These are phyloP conservation scores for Quadroppia sp. DNA, from an alignment of 2,888 invertebrate genomes.

Conservation along the genomic window DNA sequence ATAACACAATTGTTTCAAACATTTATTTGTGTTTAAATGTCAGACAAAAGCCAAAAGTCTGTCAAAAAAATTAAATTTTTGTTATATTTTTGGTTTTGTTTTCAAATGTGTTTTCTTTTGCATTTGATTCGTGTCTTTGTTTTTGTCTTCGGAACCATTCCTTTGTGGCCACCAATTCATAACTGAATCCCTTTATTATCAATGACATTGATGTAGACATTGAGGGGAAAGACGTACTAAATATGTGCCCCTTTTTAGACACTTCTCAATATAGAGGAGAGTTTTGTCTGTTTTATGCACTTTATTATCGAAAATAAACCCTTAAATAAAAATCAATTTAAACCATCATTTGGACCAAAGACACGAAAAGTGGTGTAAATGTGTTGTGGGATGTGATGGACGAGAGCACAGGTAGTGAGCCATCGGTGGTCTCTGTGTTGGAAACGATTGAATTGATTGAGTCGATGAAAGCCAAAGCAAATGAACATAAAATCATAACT, in stretches of 20 bases:
- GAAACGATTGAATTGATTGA: constrained; percentile 4
- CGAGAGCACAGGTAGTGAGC: neutral
- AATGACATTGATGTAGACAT: neutral
- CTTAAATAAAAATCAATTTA: neutral
- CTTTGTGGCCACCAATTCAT: no score
- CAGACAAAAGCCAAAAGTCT: no score
- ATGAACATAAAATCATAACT: constrained; percentile 27
- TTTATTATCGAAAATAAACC: neutral
- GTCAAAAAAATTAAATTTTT: no score
- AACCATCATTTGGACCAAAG: no score
- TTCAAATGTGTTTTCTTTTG: no score
- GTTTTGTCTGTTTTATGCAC: neutral
- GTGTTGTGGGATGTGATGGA: no score
- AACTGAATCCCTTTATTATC: neutral
- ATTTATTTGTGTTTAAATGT: no score
- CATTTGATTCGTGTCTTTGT: no score
- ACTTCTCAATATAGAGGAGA: neutral
- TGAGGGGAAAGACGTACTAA: constrained; percentile 10
- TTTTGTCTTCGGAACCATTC: no score
- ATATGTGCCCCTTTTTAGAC: constrained; percentile 20
- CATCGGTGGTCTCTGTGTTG: neutral
- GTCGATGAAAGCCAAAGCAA: constrained; percentile 17
- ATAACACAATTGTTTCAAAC: no score
- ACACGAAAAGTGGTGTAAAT: no score
- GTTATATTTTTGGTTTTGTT: no score